Base-by-base conservation (phyloP, 2,888 invertebrate genomes). In the Carabus problematicus region DNA sequence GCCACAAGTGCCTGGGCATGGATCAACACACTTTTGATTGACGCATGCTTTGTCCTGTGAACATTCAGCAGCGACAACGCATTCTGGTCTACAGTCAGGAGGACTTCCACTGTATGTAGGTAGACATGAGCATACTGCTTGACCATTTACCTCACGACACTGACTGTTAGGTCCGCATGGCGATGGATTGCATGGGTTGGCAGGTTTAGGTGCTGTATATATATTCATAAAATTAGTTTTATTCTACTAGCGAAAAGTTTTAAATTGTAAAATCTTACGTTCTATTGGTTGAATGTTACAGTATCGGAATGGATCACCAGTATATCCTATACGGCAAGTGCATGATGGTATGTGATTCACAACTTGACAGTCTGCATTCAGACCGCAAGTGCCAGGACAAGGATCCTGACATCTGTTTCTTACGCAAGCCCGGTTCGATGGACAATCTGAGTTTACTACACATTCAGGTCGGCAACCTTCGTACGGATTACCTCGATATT, bases 81-180 rank as follows among this genome's bases (percentile, higher is more conserved):
- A 90, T 79, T 90, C 89, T 12, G 90, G 90, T 76, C 90, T 85
- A 77, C 92, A 92, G 69, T 86, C 86, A 67, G 89, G 89, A 42
- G 89, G 90, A 71, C 83, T 82, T 49, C 91, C 91, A 64, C 85
- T 83, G 75, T 88, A 89, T 72, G 86, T 84, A 54, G 85, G 84
- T 71, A 87, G 79, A 75, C 92, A 92, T 54, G 89, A 88, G 77
- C 92, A 92, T n/a, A 89, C 85, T 0, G 88, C 88, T 81, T 90
- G 89, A 18, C 85, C 86, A 74, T 90, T 90, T 18, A 86, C 78
- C 77, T 88, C 89, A 75, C 88, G 87, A 76, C 93, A 94, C 73
- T 88, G 84, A 71, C 93, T 91, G 77, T 92, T 91, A 6, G 91
- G 87, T 47, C 94, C 93, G 77, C 94, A 94, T 0, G 93, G 93